These are phyloP conservation scores for Pachydiplax longipennis DNA, from an alignment of 2,888 invertebrate species.

Conservation along the genomic window DNA sequence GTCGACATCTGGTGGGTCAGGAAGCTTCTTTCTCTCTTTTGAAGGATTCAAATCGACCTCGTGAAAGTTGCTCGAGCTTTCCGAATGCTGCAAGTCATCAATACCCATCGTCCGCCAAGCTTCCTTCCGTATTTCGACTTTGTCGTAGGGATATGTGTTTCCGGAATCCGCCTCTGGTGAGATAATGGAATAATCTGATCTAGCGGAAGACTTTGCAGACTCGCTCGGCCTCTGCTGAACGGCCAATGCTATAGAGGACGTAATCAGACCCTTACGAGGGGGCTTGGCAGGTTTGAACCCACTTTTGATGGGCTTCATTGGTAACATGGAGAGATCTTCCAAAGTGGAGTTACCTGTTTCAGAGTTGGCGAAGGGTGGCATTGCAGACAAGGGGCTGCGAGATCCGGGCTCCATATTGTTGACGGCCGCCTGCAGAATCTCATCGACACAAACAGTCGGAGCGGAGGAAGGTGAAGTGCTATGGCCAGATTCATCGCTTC, in stretches of 20 bases:
- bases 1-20: background rate
- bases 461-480: slow-evolving; percentile 62
- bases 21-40: slow-evolving; percentile 18
- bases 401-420: slow-evolving; percentile 80
- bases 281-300: slow-evolving; percentile 62
- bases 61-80: slow-evolving; percentile 55
- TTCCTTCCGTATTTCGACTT: slow-evolving; percentile 77
- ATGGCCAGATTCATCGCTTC: slow-evolving; percentile 59
- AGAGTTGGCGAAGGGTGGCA: slow-evolving; percentile 61
- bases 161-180: slow-evolving; percentile 56
- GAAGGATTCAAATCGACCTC: background rate
- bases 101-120: slow-evolving; percentile 85
- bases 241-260: slow-evolving; percentile 37
- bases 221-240: slow-evolving; percentile 21
- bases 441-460: slow-evolving; percentile 72
- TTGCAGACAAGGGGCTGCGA: slow-evolving; percentile 79
- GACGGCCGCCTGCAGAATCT: slow-evolving; percentile 76
- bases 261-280: slow-evolving; percentile 64
- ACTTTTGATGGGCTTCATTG: background rate
- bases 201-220: background rate
- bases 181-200: background rate
- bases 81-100: slow-evolving; percentile 75
- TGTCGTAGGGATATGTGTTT: slow-evolving; percentile 69
- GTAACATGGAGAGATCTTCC: background rate
- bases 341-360: background rate